Evolutionary conservation across 2,113 vertebrate species (phyloP), one percentile per base, ranked within the genome.

Genomic region (Gopherus flavomarginatus): DNA sequence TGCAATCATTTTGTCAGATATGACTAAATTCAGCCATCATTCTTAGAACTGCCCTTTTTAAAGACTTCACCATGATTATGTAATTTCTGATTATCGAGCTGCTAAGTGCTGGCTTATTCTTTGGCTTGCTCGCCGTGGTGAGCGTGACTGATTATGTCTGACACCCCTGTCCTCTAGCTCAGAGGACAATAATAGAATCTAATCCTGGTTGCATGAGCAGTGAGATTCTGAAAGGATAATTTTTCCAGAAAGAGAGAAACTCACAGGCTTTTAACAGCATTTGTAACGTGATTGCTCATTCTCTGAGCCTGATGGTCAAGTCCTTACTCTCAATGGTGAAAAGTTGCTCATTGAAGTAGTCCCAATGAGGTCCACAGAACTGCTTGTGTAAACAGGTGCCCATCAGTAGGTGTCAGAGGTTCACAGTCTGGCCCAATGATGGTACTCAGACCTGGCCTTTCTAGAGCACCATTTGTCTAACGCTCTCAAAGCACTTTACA

Each of bases 401-500:
- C 38, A 77, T 44, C 75, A 27, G 38, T 75, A 42, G 38, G 11
- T 44, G 10, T 3, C 75, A 52, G 82, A 31, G 88, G 96, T 97
- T 96, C 93, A 38, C 93, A 93, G 52, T 9, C 7, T 0, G 65
- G 11, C 79, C 50, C 87, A 69, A 84, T 96, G 90, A 52, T 95
- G 87, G 90, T 90, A 95, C 38, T 19, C 9, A 72, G 92, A 89
- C 89, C 75, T 77, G 75, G 38, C 22, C 87, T 95, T 93, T 96
- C 49, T 79, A 42, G 22, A 21, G 62, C 6, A 65, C 89, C 49
- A 16, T 83, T 86, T 96, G 91, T 95, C 94, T 94, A 2, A 81
- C 91, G 72, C 95, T 91, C 90, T 97, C 8, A 0, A 1, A 72
- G 81, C 80, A 35, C 57, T 91, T 92, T 56, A 38, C 54, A 29